Evolutionary conservation across 1,140 invertebrate genomes (phyloP).

Genomic region (Ostrea edulis): DNA sequence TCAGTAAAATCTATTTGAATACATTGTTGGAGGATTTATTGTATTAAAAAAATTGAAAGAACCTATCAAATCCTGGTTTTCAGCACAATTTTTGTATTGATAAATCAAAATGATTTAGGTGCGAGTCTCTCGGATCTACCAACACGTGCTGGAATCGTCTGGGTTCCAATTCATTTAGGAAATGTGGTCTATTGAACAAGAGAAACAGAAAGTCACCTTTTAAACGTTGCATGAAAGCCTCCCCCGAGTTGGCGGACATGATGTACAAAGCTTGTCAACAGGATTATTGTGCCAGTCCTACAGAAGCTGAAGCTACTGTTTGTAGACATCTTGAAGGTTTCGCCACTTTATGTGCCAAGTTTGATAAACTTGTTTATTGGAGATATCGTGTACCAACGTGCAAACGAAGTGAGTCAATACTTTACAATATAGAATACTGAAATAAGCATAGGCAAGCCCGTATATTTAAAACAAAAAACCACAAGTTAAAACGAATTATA

Average conservation of each 20-base stretch:
- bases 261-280: slow-evolving; percentile 33
- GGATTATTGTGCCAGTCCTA: slow-evolving; percentile 40
- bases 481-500: not conserved
- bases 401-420: slow-evolving; percentile 38
- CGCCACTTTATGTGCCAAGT: slow-evolving; percentile 31
- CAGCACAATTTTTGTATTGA: too few species aligned
- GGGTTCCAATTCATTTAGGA: not conserved
- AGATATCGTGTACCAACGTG: slow-evolving; percentile 34
- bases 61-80: not conserved
- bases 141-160: not conserved
- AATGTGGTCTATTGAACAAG: slow-evolving; percentile 33
- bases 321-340: slow-evolving; percentile 39
- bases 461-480: not conserved
- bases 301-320: not conserved
- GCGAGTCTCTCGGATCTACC: not conserved
- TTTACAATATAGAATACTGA: not conserved
- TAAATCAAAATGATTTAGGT: not conserved
- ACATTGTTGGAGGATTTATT: too few species aligned
- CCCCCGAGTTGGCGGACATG: not conserved
- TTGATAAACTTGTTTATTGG: slow-evolving; percentile 30
- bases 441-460: not conserved
- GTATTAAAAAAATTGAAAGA: too few species aligned
- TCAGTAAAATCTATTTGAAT: too few species aligned
- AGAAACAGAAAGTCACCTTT: slow-evolving; percentile 11
- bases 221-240: slow-evolving; percentile 33